A percentile compares a stretch with the other conserved stretches of the same genome.
Conservation (phyloP, 2,113 vertebrate genomes). For the Zapornia atra region DNA sequence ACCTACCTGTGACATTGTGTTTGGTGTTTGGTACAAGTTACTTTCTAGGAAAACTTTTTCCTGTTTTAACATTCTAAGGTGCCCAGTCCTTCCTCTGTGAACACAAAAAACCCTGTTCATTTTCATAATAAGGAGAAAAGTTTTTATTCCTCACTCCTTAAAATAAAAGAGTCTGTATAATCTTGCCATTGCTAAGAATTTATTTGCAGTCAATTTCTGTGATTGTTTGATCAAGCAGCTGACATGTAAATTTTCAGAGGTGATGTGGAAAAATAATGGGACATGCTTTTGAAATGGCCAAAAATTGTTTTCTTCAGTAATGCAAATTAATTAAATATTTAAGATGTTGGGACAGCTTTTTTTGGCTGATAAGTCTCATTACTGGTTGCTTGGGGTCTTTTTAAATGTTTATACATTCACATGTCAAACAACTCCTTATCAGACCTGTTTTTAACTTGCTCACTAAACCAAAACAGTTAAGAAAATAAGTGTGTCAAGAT, state of each 20-base stretch:
- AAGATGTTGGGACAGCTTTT: not conserved
- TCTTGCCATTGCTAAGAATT: not conserved
- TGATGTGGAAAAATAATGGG: not conserved
- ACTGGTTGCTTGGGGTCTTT: not conserved
- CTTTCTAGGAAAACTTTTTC: not conserved
- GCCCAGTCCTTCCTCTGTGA: accelerated
- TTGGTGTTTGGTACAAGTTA: not conserved
- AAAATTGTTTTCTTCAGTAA: not conserved
- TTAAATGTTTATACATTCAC: not conserved
- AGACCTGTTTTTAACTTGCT: not conserved
- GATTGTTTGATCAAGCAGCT: not conserved
- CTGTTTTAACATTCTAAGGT: not conserved
- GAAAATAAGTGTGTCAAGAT: not conserved
- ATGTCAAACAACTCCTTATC: not conserved
- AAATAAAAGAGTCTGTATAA: not conserved
- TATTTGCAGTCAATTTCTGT: not conserved
- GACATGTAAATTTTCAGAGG: not conserved
- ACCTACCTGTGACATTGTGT: not conserved
- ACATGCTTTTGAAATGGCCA: not conserved
- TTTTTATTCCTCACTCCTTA: not conserved
- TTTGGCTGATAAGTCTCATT: not conserved
- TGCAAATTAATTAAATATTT: not conserved
- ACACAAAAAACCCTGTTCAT: accelerated
- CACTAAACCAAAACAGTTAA: not conserved
- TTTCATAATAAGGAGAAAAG: not conserved